Evolutionary conservation across 1,140 invertebrate species (phyloP).

Genomic region (Lanistes nyassanus): DNA sequence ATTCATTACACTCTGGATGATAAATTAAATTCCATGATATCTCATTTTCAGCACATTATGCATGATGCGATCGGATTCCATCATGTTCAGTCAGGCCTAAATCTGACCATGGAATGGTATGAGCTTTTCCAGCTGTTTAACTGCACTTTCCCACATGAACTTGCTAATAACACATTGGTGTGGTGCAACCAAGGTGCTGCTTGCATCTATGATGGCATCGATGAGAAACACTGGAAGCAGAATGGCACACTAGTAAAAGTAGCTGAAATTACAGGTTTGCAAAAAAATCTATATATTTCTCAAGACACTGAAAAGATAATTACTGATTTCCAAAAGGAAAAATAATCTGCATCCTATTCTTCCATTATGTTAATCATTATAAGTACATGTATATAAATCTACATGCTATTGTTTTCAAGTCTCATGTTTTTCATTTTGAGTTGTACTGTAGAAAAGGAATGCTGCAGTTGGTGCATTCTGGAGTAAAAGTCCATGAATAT

Average conservation of each 20-base stretch:
- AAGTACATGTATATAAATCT: no score
- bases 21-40: background rate
- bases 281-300: no score
- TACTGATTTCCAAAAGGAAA: no score
- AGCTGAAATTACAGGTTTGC: constrained; percentile 52
- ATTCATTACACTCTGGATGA: constrained; percentile 65
- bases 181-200: constrained; percentile 65
- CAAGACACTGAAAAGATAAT: no score
- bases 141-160: constrained; percentile 63
- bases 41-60: constrained; percentile 59
- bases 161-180: constrained; percentile 42
- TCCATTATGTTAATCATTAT: no score
- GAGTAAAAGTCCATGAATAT: no score
- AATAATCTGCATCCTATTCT: no score
- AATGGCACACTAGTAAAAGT: constrained; percentile 61
- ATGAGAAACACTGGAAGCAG: constrained; percentile 58
- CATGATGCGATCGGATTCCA: constrained; percentile 63
- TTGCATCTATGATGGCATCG: constrained; percentile 61
- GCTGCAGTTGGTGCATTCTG: no score
- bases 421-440: no score
- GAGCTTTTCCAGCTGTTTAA: constrained; percentile 64
- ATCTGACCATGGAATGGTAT: constrained; percentile 66
- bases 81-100: constrained; percentile 54
- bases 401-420: no score
- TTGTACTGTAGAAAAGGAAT: no score